phyloP scores from a whole-genome alignment of 2,888 invertebrate species.

The Automeris io region DNA sequence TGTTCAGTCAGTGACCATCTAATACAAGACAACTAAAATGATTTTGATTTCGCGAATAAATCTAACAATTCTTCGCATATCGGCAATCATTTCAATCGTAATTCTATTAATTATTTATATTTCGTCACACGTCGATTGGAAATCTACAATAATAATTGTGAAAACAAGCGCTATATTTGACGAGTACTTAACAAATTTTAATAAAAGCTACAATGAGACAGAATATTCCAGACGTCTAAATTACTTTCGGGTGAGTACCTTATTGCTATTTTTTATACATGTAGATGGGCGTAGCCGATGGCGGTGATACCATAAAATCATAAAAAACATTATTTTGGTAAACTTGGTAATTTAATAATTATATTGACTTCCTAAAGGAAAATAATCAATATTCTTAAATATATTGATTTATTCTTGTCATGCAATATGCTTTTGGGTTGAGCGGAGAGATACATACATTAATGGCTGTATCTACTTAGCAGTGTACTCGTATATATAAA shows the following conservation, averaged over 20 bases:
- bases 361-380: too few relatives aligned
- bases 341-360: background rate
- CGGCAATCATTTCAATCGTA: background rate
- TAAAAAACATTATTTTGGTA: background rate
- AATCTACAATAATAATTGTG: background rate
- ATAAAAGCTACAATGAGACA: constrained; percentile 20
- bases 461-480: too few relatives aligned
- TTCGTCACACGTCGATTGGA: background rate
- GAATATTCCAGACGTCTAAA: constrained; percentile 23
- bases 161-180: constrained; percentile 11
- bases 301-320: too few relatives aligned
- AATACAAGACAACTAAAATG: background rate
- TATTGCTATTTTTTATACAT: background rate
- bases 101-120: background rate
- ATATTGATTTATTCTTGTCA: too few relatives aligned
- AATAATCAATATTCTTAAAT: too few relatives aligned
- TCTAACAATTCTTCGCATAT: background rate
- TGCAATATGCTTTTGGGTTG: too few relatives aligned
- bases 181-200: constrained; percentile 23
- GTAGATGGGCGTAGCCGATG: too few relatives aligned
- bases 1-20: too few relatives aligned
- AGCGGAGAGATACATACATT: too few relatives aligned
- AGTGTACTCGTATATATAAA: too few relatives aligned
- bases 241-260: constrained; percentile 30
- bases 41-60: background rate